Percentiles rank a stretch among this genome's conserved stretches.
Evolutionary conservation across 2,113 vertebrate species (phyloP).

Genomic region (Lasiurus cinereus): DNA sequence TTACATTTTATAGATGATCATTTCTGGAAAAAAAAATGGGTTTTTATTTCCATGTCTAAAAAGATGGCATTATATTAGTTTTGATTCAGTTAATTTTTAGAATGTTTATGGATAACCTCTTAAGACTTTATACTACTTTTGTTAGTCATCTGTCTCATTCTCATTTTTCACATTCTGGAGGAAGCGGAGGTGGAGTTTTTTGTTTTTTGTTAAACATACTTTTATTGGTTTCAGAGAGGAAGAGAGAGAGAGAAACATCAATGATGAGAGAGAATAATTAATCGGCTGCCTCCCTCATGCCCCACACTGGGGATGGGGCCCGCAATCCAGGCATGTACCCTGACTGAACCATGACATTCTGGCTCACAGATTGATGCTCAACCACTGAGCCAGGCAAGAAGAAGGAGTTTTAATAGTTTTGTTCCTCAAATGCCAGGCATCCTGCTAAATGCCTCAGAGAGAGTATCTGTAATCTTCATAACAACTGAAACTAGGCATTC

Average conservation of each 20-base stretch:
- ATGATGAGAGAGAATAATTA: too few relatives aligned
- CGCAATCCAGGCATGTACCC: too few relatives aligned
- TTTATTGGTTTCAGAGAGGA: too few relatives aligned
- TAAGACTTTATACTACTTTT: not conserved
- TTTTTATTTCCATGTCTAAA: constrained; percentile 44
- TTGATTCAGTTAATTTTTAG: constrained; percentile 26
- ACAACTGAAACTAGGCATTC: not conserved
- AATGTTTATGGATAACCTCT: constrained; percentile 16
- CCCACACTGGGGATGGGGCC: too few relatives aligned
- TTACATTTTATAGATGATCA: constrained; percentile 34
- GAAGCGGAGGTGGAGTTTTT: not conserved
- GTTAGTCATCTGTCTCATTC: not conserved
- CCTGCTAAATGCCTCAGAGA: constrained; percentile 3
- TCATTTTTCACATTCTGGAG: constrained; percentile 17
- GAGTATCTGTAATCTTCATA: constrained; percentile 2
- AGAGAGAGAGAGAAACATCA: too few relatives aligned
- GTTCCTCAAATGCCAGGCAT: not conserved
- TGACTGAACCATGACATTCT: too few relatives aligned
- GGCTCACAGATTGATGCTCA: too few relatives aligned
- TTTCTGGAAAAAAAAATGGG: not conserved
- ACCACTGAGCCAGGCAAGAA: too few relatives aligned
- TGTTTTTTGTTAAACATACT: too few relatives aligned
- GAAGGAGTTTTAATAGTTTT: not conserved
- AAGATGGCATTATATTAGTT: not conserved
- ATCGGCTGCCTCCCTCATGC: too few relatives aligned